Conservation (phyloP, 2,113 vertebrate genomes). For the Leptobrachium ailaonicum region DNA sequence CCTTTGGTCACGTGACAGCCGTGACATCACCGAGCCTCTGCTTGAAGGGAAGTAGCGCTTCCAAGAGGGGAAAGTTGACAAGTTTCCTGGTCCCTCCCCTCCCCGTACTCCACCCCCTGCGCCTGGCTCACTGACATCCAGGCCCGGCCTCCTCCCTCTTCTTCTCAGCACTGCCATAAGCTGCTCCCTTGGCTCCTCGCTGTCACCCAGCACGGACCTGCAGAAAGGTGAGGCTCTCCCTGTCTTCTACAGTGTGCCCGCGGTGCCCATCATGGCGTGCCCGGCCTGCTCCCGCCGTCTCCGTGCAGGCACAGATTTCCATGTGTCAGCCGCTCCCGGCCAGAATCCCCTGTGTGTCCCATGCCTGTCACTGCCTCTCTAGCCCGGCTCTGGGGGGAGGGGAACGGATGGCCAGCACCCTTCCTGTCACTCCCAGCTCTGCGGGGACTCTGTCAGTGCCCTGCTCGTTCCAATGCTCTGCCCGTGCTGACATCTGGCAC, state of each 20-base stretch:
- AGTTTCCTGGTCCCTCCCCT: slow-evolving; percentile 38
- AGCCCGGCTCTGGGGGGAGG: slow-evolving; percentile 13
- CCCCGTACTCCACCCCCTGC: slow-evolving; percentile 23
- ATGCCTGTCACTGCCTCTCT: slow-evolving; percentile 29
- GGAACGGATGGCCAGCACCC: neutral
- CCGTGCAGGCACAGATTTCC: slow-evolving; percentile 24
- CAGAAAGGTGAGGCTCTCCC: slow-evolving; percentile 26
- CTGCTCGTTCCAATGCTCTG: too few species aligned
- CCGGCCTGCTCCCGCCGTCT: neutral
- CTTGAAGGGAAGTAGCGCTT: too few species aligned
- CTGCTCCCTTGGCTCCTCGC: slow-evolving; percentile 14
- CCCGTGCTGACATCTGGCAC: too few species aligned
- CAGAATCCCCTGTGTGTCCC: slow-evolving; percentile 12
- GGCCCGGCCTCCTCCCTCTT: slow-evolving; percentile 28
- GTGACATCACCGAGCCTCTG: too few species aligned
- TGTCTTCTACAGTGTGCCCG: neutral
- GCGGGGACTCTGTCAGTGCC: neutral
- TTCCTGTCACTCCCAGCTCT: slow-evolving; percentile 10
- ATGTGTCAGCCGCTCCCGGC: slow-evolving; percentile 39
- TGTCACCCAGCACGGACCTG: slow-evolving; percentile 9
- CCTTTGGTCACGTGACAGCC: too few species aligned
- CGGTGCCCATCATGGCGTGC: neutral
- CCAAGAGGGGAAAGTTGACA: slow-evolving; percentile 27
- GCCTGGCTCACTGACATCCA: slow-evolving; percentile 35
- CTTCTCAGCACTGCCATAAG: slow-evolving; percentile 23